These are phyloP conservation scores for Scylla paramamosain DNA, from an alignment of 1,140 invertebrate species.

Conservation along the genomic window DNA sequence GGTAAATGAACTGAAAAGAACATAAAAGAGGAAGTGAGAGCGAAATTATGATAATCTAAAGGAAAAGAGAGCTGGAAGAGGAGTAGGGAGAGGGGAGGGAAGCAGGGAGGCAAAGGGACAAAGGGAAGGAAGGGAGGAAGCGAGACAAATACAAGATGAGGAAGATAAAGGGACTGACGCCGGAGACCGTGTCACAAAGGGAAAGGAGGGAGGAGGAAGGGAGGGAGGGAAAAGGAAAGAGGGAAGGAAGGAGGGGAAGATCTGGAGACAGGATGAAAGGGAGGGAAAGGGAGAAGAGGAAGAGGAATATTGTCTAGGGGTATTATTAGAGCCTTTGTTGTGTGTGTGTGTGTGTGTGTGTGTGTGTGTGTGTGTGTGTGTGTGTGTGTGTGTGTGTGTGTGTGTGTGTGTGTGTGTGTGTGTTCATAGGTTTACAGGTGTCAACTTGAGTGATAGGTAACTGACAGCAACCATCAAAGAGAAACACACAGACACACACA, in stretches of 20 bases:
- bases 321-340: too few species aligned
- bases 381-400: too few species aligned
- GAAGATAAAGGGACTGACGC: neutral
- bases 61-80: too few species aligned
- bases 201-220: slow-evolving; percentile 10
- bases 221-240: neutral
- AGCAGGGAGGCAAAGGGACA: neutral
- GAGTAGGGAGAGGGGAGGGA: neutral
- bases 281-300: neutral
- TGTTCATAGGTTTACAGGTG: too few species aligned
- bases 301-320: neutral
- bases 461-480: too few species aligned
- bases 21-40: too few species aligned
- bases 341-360: too few species aligned
- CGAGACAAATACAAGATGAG: neutral
- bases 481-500: too few species aligned
- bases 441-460: too few species aligned
- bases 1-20: neutral
- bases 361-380: too few species aligned
- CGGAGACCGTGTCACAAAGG: neutral
- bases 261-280: neutral
- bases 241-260: neutral
- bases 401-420: too few species aligned
- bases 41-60: too few species aligned
- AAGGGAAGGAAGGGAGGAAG: neutral